Base-by-base conservation (phyloP, 2,888 invertebrate genomes). In the Dione juno region DNA sequence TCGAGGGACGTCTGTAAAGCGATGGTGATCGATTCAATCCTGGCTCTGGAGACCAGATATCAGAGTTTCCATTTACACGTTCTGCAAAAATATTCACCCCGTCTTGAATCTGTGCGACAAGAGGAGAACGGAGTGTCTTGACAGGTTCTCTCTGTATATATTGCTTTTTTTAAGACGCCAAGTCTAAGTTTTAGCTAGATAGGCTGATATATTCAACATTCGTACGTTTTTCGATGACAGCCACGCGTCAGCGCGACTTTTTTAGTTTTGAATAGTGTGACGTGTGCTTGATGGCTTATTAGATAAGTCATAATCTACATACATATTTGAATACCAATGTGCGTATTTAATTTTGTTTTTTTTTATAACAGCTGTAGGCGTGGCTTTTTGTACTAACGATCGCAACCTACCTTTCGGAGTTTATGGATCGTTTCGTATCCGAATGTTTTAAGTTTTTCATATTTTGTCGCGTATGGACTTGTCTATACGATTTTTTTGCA, bases 221-320 rank as follows among this genome's bases (percentile, higher is more conserved):
- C 28, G n/a, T 61, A 11, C 21, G 13, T n/a, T 45, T 45, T 19
- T n/a, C 28, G 52, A 43, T 50, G 53, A 40, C 53, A 41, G 28
- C 16, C 35, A 16, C 48, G 40, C 70, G 70, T 73, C 72, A 73
- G 41, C 70, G 41, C 19, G 21, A 65, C 70, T 35, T 70, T 66
- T 72, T 70, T 41, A 53, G 63, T 21, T 64, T 58, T 72, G 57
- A 69, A 72, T 72, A n/a, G 67, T 14, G 53, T 72, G 72, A 73
- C 70, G 72, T 72, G 72, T 67, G 10, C 11, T n/a, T 43, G 72
- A 73, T 72, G 16, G 43, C 19, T 41, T 35, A 35, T 37, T 40
- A 50, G 59, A 67, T 67, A 54, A 68, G n/a, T 7, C 5, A 45
- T 35, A n/a, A 45, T 45, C 28, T 35, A 53, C 64, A 57, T 57